A percentile compares a stretch with the other conserved stretches of the same genome.
These are phyloP conservation scores for Poecilia velifera DNA, from an alignment of 2,797 vertebrate species.

Conservation along the genomic window DNA sequence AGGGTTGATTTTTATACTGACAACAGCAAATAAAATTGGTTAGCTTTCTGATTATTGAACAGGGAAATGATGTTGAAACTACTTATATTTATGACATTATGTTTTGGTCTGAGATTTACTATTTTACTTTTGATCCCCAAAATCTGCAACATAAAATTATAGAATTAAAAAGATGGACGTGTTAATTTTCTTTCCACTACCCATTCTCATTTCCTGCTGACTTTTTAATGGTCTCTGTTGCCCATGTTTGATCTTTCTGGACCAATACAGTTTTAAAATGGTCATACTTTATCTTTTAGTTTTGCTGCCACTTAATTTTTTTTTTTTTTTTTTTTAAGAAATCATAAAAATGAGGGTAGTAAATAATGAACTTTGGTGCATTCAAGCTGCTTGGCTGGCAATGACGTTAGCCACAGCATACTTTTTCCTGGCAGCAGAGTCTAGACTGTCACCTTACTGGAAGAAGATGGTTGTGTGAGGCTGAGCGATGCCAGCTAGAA, in stretches of 20 bases:
- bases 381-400: not conserved
- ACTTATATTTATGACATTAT: not conserved
- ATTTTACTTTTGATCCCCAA: not conserved
- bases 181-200: not conserved
- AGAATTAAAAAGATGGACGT: not conserved
- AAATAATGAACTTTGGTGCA: not conserved
- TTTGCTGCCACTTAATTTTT: not conserved
- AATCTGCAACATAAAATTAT: not conserved
- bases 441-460: not conserved
- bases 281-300: not conserved
- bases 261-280: not conserved
- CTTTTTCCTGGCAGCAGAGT: not conserved
- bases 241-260: not conserved
- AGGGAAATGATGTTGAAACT: not conserved
- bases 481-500: not conserved
- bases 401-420: not conserved
- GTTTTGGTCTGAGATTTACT: not conserved
- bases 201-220: not conserved
- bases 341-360: not conserved
- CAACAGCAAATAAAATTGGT: constrained; percentile 34
- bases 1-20: constrained; percentile 32
- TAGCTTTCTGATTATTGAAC: constrained; percentile 8
- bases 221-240: not conserved
- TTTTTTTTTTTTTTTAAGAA: not conserved
- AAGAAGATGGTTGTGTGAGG: not conserved